These are phyloP conservation scores for Arctopsyche grandis DNA, from an alignment of 1,140 invertebrate genomes.

Conservation along the genomic window DNA sequence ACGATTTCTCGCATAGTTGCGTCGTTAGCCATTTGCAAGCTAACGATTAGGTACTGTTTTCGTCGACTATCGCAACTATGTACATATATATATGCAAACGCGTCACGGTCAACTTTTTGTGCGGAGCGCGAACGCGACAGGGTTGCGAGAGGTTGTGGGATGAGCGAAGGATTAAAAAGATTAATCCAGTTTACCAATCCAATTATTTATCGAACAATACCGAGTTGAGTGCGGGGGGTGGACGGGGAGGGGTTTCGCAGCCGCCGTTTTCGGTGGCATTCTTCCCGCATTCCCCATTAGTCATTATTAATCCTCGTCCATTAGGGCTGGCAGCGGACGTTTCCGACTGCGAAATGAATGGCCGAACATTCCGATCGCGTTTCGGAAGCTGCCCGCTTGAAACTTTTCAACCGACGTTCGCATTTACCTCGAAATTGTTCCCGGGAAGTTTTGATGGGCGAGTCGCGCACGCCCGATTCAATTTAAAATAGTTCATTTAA, in stretches of 20 bases:
- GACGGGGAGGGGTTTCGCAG: not conserved
- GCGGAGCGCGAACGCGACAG: no score
- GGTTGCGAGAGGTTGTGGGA: no score
- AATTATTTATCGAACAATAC: constrained; percentile 21
- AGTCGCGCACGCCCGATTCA: no score
- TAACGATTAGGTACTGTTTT: no score
- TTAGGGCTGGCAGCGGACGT: not conserved
- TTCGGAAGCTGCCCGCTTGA: not conserved
- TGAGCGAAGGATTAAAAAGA: not conserved
- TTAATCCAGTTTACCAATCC: not conserved
- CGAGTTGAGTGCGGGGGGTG: not conserved
- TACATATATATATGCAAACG: no score
- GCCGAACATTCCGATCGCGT: constrained; percentile 22
- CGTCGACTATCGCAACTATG: no score
- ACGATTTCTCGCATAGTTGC: no score
- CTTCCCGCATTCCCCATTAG: constrained; percentile 36
- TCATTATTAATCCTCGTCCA: constrained; percentile 32
- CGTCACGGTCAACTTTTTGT: no score
- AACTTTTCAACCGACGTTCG: constrained; percentile 11
- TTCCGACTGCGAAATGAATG: constrained; percentile 11
- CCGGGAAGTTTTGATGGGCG: no score
- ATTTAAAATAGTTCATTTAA: no score
- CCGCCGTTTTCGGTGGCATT: constrained; percentile 1
- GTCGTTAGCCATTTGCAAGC: no score
- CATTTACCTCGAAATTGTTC: not conserved